Conservation (phyloP, 2,797 vertebrate genomes). For the Neopelma chrysocephalum region DNA sequence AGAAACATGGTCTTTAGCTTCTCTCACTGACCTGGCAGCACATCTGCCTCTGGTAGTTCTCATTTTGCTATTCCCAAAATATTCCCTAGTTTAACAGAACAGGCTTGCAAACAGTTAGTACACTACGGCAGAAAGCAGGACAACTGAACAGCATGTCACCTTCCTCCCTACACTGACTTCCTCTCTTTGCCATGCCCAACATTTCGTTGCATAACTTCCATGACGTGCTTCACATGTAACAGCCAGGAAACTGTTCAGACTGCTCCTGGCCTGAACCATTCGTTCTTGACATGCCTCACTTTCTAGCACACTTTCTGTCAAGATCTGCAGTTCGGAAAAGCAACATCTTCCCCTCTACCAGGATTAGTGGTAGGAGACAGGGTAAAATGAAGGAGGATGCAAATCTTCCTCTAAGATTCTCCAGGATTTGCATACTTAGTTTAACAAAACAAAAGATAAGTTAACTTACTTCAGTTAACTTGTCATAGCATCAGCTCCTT, state of each 20-base stretch:
- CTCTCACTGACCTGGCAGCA: not conserved
- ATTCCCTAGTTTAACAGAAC: not conserved
- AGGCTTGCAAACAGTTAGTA: not conserved
- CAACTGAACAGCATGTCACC: not conserved
- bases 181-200: rapidly evolving
- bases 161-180: not conserved
- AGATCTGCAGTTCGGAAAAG: not conserved
- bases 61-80: not conserved
- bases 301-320: not conserved
- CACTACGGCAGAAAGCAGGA: not conserved
- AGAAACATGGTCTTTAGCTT: not conserved
- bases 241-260: not conserved
- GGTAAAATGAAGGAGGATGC: rapidly evolving
- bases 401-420: not conserved
- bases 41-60: not conserved
- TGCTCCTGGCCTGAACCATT: not conserved
- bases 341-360: not conserved
- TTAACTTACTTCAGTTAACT: not conserved
- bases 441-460: not conserved
- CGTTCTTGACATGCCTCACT: rapidly evolving
- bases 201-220: too few species aligned
- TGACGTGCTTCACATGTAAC: not conserved
- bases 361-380: rapidly evolving
- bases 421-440: not conserved
- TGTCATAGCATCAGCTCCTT: not conserved